These are phyloP conservation scores for Macrotis lagotis DNA, from an alignment of 2,113 vertebrate species.

Conservation along the genomic window DNA sequence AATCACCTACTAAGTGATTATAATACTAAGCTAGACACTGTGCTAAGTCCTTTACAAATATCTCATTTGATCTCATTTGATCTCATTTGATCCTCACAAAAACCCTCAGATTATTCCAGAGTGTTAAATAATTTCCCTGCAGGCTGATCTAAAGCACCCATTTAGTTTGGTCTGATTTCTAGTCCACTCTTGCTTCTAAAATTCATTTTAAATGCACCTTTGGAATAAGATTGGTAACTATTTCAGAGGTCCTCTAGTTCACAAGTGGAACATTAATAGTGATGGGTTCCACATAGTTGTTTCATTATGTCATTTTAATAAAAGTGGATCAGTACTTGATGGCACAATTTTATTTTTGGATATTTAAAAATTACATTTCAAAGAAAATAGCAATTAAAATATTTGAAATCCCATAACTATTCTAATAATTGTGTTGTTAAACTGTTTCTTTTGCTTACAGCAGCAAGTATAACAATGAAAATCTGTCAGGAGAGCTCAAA, in stretches of 20 bases:
- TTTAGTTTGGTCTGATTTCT: not conserved
- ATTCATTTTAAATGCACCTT: not conserved
- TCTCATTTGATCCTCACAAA: not conserved
- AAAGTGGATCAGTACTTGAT: not conserved
- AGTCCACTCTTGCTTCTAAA: not conserved
- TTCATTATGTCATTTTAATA: not conserved
- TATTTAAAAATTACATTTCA: not conserved
- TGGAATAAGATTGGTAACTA: not conserved
- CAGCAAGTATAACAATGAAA: constrained; percentile 25
- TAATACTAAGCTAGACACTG: not conserved
- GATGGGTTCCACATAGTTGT: not conserved
- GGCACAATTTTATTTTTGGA: not conserved
- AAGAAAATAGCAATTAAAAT: constrained; percentile 18
- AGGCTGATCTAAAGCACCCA: not conserved
- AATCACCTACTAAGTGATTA: not conserved
- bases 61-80: not conserved
- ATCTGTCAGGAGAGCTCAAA: constrained; percentile 17
- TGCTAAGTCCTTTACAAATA: not conserved
- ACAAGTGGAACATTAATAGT: not conserved
- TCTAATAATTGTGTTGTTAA: constrained; percentile 18
- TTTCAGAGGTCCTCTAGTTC: not conserved
- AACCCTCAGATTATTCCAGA: not conserved
- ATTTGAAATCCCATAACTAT: constrained; percentile 1
- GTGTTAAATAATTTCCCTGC: no score
- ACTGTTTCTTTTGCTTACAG: constrained; percentile 20